These are phyloP conservation scores for Hydrotaea diabolus DNA, from an alignment of 2,888 invertebrate genomes.

Conservation along the genomic window DNA sequence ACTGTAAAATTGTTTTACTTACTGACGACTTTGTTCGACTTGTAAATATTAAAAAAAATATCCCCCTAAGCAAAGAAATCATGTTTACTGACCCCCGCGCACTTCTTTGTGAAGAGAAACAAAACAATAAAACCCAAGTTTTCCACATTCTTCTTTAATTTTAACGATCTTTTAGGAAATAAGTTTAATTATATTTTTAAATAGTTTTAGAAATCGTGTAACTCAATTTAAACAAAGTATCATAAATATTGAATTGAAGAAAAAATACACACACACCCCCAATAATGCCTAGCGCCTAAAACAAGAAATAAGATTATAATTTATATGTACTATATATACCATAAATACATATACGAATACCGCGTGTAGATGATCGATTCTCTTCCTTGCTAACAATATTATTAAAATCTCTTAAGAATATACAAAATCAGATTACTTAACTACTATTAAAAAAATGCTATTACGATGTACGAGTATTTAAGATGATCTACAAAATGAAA, in stretches of 20 bases:
- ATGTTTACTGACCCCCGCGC: neutral
- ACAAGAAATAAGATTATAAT: conserved; percentile 14
- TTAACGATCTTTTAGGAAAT: neutral
- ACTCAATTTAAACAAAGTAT: neutral
- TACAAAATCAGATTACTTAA: conserved; percentile 28
- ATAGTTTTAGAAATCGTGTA: conserved; percentile 7
- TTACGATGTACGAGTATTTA: conserved; percentile 31
- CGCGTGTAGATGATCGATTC: neutral
- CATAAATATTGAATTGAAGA: neutral
- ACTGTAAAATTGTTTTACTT: neutral
- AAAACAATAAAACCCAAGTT: neutral
- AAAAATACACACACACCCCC: neutral
- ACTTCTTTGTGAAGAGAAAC: neutral
- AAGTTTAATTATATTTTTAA: conserved; percentile 1
- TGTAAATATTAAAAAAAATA: conserved; percentile 5
- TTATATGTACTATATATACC: neutral
- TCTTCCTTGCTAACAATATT: conserved; percentile 8
- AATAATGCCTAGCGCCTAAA: neutral
- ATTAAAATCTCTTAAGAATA: conserved; percentile 25
- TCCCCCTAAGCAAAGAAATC: neutral
- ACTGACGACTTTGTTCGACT: neutral
- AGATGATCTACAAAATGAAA: conserved; percentile 4
- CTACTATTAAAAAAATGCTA: conserved; percentile 16
- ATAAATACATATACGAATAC: neutral
- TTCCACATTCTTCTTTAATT: conserved; percentile 11